Evolutionary conservation across 2,888 invertebrate species (phyloP).

Genomic region (Osmoderma eremita): DNA sequence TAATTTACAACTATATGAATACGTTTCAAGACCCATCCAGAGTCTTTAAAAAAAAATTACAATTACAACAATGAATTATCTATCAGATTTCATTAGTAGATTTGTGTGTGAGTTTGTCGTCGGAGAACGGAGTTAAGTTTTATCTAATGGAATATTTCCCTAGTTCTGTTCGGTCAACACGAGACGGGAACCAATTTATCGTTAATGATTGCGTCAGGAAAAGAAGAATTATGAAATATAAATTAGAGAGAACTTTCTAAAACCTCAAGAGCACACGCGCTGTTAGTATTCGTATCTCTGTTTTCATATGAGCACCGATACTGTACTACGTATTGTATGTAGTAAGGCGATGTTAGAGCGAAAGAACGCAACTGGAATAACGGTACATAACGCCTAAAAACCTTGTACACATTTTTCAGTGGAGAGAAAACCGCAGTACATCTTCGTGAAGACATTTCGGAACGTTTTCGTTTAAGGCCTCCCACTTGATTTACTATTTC

Average conservation of each 20-base stretch:
- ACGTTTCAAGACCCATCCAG: too few species aligned
- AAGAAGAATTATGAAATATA: conserved; percentile 33
- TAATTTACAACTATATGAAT: too few species aligned
- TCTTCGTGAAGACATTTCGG: conserved; percentile 58
- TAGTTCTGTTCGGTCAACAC: background rate
- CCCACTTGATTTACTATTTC: conserved; percentile 59
- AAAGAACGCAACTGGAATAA: conserved; percentile 22
- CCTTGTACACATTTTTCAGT: conserved; percentile 37
- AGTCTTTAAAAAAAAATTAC: too few species aligned
- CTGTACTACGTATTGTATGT: background rate
- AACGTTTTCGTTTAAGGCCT: conserved; percentile 59
- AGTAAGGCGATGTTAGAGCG: background rate
- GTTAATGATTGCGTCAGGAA: conserved; percentile 33
- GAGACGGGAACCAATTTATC: conserved; percentile 26
- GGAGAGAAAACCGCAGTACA: conserved; percentile 60
- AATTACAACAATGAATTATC: too few species aligned
- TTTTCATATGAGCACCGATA: conserved; percentile 1
- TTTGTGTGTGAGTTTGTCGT: conserved; percentile 6
- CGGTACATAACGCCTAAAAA: conserved; percentile 40
- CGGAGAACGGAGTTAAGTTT: conserved; percentile 6
- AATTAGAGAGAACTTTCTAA: conserved; percentile 36
- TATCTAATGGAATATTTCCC: conserved; percentile 6
- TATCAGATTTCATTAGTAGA: conserved; percentile 10
- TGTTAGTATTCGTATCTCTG: background rate
- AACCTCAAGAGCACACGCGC: conserved; percentile 12